Conservation (phyloP, 2,113 vertebrate species). For the Haliaeetus leucogaster region DNA sequence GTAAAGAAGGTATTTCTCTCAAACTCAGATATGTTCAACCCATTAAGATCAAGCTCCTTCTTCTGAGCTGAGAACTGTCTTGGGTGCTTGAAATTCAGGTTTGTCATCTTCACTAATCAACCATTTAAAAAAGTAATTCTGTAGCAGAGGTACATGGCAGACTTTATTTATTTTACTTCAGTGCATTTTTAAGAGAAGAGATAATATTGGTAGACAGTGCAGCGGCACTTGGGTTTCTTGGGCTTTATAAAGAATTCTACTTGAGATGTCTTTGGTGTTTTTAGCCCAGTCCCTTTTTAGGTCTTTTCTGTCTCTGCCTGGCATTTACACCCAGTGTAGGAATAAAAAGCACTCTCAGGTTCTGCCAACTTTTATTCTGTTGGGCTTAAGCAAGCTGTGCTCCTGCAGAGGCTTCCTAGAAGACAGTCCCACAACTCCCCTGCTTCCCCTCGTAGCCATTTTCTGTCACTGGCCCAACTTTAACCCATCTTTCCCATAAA, state of each 20-base stretch:
- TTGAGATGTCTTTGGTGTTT: background rate
- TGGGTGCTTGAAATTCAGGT: background rate
- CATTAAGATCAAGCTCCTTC: background rate
- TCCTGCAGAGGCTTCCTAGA: background rate
- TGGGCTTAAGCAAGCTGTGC: background rate
- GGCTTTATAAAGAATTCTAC: background rate
- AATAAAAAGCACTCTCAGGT: rapidly evolving
- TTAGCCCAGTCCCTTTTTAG: background rate
- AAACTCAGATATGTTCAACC: background rate
- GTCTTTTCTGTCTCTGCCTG: background rate
- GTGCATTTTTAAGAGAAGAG: background rate
- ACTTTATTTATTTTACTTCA: background rate
- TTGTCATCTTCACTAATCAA: background rate
- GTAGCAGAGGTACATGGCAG: background rate
- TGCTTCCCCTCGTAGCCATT: background rate
- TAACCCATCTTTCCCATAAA: background rate
- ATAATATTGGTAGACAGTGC: background rate
- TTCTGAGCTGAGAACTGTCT: background rate
- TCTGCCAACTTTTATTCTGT: background rate
- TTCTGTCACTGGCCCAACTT: background rate
- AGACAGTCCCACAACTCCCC: background rate
- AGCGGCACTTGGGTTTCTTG: background rate
- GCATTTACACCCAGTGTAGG: background rate
- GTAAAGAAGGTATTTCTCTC: background rate
- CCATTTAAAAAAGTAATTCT: background rate